Conservation (phyloP, 2,888 invertebrate genomes). For the Adelognathus sp. region DNA sequence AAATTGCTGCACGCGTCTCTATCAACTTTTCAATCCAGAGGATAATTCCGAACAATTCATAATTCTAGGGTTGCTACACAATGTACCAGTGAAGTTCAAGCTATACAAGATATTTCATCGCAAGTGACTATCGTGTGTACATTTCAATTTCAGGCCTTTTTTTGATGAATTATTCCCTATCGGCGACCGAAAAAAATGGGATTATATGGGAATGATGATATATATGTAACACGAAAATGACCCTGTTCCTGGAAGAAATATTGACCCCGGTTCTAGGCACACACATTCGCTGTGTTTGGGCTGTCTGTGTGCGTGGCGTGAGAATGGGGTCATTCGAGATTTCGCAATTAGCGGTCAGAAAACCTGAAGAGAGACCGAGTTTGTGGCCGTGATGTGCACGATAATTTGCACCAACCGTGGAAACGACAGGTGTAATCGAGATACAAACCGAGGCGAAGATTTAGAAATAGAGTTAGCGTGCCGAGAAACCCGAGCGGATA, state of each 20-base stretch:
- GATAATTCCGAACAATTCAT: conserved; percentile 47
- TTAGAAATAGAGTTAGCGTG: conserved; percentile 29
- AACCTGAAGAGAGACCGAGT: conserved; percentile 3
- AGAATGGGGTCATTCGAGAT: conserved; percentile 47
- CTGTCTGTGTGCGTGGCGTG: conserved; percentile 19
- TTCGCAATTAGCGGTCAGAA: conserved; percentile 52
- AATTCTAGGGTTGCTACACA: conserved; percentile 22
- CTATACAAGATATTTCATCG: not conserved
- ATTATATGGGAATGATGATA: not conserved
- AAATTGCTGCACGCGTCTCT: conserved; percentile 38
- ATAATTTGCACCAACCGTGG: conserved; percentile 14
- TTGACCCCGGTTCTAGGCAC: conserved; percentile 14
- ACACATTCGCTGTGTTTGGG: not conserved
- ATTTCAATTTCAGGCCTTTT: conserved; percentile 11
- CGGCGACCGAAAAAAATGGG: not conserved
- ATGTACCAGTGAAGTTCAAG: conserved; percentile 13
- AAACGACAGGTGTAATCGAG: conserved; percentile 24
- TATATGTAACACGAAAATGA: not conserved
- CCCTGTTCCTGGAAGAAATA: conserved; percentile 11
- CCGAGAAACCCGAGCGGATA: not conserved
- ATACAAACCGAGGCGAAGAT: conserved; percentile 9
- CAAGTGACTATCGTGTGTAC: no score
- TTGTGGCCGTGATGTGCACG: not conserved
- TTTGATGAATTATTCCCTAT: not conserved
- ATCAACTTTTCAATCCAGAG: conserved; percentile 48